Evolutionary conservation across 2,888 invertebrate species (phyloP).

Genomic region (Heliothis peltigera): DNA sequence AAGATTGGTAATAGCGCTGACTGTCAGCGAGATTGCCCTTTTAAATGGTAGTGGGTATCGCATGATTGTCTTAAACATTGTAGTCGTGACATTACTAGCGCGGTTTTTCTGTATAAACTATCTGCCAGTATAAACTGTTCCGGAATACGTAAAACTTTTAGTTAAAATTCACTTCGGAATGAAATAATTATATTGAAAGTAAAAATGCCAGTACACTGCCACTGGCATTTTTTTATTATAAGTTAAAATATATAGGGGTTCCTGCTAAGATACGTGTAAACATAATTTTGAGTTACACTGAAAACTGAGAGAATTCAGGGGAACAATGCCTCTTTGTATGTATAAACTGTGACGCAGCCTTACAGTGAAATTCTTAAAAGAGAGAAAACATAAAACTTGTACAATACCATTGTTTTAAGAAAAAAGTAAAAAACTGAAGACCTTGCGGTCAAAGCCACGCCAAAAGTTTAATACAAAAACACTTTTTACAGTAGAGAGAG

Average conservation of each 20-base stretch:
- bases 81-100: not conserved
- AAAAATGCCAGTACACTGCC: too few relatives aligned
- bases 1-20: not conserved
- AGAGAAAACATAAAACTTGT: slow-evolving; percentile 18
- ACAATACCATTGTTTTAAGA: slow-evolving; percentile 21
- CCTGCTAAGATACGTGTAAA: not conserved
- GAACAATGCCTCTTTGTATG: slow-evolving; percentile 13
- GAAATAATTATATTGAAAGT: too few relatives aligned
- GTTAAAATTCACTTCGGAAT: too few relatives aligned
- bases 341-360: slow-evolving; percentile 7
- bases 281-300: not conserved
- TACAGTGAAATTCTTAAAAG: slow-evolving; percentile 16
- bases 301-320: slow-evolving; percentile 9
- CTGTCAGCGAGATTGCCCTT: not conserved
- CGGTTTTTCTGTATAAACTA: too few relatives aligned
- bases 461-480: slow-evolving; percentile 29
- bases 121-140: too few relatives aligned
- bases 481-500: slow-evolving; percentile 19
- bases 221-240: too few relatives aligned
- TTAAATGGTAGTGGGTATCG: not conserved
- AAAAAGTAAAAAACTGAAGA: slow-evolving; percentile 33
- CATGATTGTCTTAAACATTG: not conserved
- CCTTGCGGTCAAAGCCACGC: slow-evolving; percentile 15
- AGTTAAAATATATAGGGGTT: too few relatives aligned
- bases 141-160: too few relatives aligned